Base-by-base conservation (phyloP, 2,888 invertebrate species). In the Caenorhabditis wallacei region DNA sequence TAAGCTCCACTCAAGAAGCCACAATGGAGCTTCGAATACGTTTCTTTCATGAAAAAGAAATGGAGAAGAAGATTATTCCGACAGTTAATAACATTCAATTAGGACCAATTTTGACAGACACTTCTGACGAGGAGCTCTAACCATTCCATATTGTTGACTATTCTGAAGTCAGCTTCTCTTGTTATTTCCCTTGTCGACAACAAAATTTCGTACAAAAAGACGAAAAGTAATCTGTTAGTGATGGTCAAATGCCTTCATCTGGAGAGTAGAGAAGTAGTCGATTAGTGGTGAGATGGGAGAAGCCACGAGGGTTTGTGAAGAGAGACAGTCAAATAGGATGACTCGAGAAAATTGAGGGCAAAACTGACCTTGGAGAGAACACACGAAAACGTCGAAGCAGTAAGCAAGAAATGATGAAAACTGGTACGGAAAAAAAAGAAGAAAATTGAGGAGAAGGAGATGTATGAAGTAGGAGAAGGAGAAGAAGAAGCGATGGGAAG, bases 1-100 rank as follows among this genome's bases (percentile, higher is more conserved):
- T 61, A n/a, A 61, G 61, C 61, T 43, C 43, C 40, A 40, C 37
- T 59, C 59, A 57, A 48, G 18, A 48, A 48, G 35, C 20, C n/a
- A 24, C 35, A 57, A 57, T 57, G 20, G 57, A 57, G 57, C 57
- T 57, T 57, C 57, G 57, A 57, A 30, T 20, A 13, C 18, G 2
- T 61, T 26, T 46, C 26, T 26, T 1, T 5, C 16, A 26, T 13
- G 40, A 22, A 54, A 54, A 26, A 40, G 56, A 43, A 57, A 56
- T 16, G 56, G 30, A 63, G 51, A 22, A 40, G 51, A 46, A 20
- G 68, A 68, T 61, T 68, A 61, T 53, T 68, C 54, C 75, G 66
- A 68, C 53, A 61, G 53, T 69, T 76, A 76, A 76, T 61, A 76
- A 69, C 76, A 69, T 76, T 69, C 68, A 69, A 76, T 76, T 76